These are phyloP conservation scores for Phrynocephalus vlangalii DNA, from an alignment of 2,797 vertebrate genomes.

Conservation along the genomic window DNA sequence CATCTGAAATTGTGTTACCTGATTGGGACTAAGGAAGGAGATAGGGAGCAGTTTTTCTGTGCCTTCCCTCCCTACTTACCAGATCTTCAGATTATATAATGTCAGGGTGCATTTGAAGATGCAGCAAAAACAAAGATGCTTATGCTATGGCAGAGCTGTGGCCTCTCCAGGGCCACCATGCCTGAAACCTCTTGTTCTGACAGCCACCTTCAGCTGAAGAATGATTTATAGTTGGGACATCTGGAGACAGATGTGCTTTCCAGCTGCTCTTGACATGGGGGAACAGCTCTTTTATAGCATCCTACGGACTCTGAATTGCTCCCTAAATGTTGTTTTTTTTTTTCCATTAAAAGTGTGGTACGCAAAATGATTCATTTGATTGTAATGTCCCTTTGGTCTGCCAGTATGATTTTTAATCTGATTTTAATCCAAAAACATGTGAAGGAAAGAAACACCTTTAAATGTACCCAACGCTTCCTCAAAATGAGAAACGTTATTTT, in stretches of 20 bases:
- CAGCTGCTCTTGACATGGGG: background rate
- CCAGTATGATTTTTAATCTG: background rate
- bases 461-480: background rate
- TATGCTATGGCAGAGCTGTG: background rate
- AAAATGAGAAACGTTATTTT: background rate
- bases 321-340: background rate
- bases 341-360: background rate
- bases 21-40: background rate
- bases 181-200: background rate
- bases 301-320: background rate
- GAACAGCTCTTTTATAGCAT: background rate
- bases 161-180: background rate
- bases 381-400: background rate
- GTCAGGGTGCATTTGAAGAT: background rate
- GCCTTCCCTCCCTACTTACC: background rate
- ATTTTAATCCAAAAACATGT: background rate
- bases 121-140: background rate
- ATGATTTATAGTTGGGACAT: background rate
- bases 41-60: background rate
- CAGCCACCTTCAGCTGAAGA: no score
- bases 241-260: background rate
- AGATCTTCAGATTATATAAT: background rate
- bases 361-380: background rate
- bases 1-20: background rate
- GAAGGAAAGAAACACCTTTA: background rate